These are phyloP conservation scores for Pyrgilauda ruficollis DNA, from an alignment of 2,113 vertebrate species.

Conservation along the genomic window DNA sequence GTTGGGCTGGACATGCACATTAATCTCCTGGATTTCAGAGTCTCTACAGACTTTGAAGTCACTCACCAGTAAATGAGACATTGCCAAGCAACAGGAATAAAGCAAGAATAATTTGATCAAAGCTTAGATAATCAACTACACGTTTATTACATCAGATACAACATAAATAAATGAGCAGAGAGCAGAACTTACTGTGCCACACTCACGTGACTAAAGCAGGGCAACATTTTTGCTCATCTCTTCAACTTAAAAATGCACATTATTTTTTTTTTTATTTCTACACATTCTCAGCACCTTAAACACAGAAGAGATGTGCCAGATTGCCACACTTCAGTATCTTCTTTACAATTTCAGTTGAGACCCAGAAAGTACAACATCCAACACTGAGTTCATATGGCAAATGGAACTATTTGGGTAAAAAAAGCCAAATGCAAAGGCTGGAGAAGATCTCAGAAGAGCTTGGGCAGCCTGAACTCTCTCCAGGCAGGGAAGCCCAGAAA, in stretches of 20 bases:
- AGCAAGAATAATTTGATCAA: slow-evolving; percentile 22
- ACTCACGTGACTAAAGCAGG: neutral
- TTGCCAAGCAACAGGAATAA: slow-evolving; percentile 6
- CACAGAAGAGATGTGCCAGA: neutral
- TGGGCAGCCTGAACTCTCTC: neutral
- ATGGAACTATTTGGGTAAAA: neutral
- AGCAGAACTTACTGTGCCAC: neutral
- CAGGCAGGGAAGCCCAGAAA: neutral
- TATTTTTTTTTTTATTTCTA: neutral
- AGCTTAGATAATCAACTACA: slow-evolving; percentile 16
- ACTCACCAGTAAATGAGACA: neutral
- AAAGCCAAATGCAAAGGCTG: neutral
- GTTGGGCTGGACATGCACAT: neutral
- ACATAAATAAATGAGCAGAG: neutral
- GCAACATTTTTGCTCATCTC: neutral
- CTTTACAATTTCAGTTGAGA: neutral
- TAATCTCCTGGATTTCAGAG: neutral
- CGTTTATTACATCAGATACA: slow-evolving; percentile 11
- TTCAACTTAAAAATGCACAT: neutral
- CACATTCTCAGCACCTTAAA: neutral
- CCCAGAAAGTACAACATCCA: too few species aligned
- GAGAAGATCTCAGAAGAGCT: neutral
- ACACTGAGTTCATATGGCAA: neutral
- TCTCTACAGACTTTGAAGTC: slow-evolving; percentile 6
- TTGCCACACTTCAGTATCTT: neutral